Evolutionary conservation across 2,888 invertebrate species (phyloP), one percentile per base, ranked within the genome.

Genomic region (Caenorhabditis sp.): DNA sequence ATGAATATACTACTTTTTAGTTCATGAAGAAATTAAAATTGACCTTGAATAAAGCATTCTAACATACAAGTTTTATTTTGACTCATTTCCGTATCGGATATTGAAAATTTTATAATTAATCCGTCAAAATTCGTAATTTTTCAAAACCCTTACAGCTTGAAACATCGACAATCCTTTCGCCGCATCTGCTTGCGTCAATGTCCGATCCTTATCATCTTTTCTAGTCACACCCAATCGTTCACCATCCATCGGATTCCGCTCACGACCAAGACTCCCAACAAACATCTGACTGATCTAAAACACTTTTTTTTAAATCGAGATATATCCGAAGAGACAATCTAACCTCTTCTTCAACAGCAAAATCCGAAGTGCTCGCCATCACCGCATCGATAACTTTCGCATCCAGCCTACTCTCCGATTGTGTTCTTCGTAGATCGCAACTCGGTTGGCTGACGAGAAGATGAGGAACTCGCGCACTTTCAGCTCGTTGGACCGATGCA

Each of bases 401-500:
- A 38, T 76, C 76, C 27, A 71, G 66, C 43, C 65, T 67, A 31
- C 59, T 62, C 57, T 75, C 75, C 10, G 68, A 65, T 59, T 70
- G 69, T 1, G 83, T 80, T 50, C 82, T 63, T 60, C 81, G 58
- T 0, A 83, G 63, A 49, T 83, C 83, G n/a, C 77, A 70, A 54
- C 81, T 81, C 1, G 83, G 79, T 50, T 75, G 70, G 31, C 78
- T 78, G 54, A 83, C 66, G 43, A 81, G 78, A 17, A 83, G 63
- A 53, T 82, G 81, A 10, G 83, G 83, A 1, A 83, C 80, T n/a
- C 81, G 70, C 1, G 81, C 82, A 57, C 79, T 79, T 66, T 81
- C 80, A n/a, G 81, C 66, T 36, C 82, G 64, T 63, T 77, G 78
- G 8, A 81, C 78, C 2, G 62, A 63, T 17, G 63, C 77, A 12